Evolutionary conservation across 2,113 vertebrate genomes (phyloP), one percentile per base, ranked within the genome.

Genomic region (Chionomys nivalis): DNA sequence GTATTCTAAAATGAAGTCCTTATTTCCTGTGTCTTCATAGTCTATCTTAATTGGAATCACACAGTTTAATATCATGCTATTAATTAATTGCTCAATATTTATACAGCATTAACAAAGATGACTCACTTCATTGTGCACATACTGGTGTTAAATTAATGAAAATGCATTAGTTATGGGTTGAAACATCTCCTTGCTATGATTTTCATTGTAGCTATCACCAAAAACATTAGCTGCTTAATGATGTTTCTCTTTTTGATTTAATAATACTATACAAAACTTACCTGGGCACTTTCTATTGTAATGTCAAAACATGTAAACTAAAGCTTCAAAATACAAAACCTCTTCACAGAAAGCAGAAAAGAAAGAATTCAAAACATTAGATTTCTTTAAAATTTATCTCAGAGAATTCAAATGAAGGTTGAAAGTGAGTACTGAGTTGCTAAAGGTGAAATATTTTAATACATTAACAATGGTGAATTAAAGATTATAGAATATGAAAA

Each of bases 11-110:
- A 94, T 66, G 14, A 96, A 86, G 39, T n/a, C 49, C 66, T 36
- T 70, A 33, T 95, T 77, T 86, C 31, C 78, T 66, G 33, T 3
- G 91, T 42, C 86, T 94, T 92, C 42, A 93, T 63, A 33, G 4
- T 21, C 36, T 90, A 75, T 90, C 47, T 78, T 95, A 89, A 96
- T 31, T 93, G n/a, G 21, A 95, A 91, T 89, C n/a, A 89, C 12
- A 77, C 8, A 76, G 19, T 89, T 94, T 89, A 68, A 82, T 2
- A 72, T 63, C 87, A 91, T 81, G 4, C 31, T 82, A 78, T 82
- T 94, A 91, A 93, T 66, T 81, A 83, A 86, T 89, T 82, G 33
- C 2, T 77, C 28, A 78, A 87, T 79, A 85, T 96, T 78, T 94
- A 93, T 55, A 10, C 23, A 85, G 49, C 42, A 82, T 86, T 96